Percentiles rank a stretch among this genome's conserved stretches.
phyloP scores from a whole-genome alignment of 2,888 invertebrate species.

The Eugnorisma glareosa region DNA sequence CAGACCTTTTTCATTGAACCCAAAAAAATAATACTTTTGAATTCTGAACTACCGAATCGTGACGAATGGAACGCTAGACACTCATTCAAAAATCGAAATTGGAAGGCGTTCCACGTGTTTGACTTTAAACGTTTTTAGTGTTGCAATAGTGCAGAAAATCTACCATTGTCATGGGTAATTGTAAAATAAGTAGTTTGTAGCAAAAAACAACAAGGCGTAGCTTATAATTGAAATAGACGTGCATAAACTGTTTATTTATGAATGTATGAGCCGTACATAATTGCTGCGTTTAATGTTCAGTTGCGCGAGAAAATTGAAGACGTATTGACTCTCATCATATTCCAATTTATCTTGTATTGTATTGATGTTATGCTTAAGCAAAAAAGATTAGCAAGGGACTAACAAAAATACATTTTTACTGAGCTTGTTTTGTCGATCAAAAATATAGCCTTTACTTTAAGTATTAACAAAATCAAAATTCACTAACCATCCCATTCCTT shows the following conservation, averaged over 20 bases:
- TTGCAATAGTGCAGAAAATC: slow-evolving; percentile 85
- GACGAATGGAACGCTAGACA: slow-evolving; percentile 79
- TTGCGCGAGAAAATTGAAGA: slow-evolving; percentile 64
- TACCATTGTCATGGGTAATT: slow-evolving; percentile 79
- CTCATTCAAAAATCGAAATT: slow-evolving; percentile 81
- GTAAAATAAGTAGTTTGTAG: slow-evolving; percentile 79
- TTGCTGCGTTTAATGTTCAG: slow-evolving; percentile 69
- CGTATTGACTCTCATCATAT: slow-evolving; percentile 64
- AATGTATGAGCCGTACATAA: slow-evolving; percentile 81
- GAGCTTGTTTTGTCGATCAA: not conserved
- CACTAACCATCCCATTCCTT: slow-evolving; percentile 31
- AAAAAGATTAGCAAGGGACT: slow-evolving; percentile 13
- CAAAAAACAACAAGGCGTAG: slow-evolving; percentile 74
- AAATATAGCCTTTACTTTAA: not conserved
- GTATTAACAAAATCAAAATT: not conserved
- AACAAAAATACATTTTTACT: not conserved
- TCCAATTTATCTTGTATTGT: slow-evolving; percentile 54
- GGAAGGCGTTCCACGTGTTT: slow-evolving; percentile 86
- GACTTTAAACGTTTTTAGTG: slow-evolving; percentile 79
- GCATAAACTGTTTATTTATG: slow-evolving; percentile 75
- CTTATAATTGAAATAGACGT: slow-evolving; percentile 80
- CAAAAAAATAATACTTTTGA: slow-evolving; percentile 75
- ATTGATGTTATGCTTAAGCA: slow-evolving; percentile 26
- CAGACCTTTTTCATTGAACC: slow-evolving; percentile 50
- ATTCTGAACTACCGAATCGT: slow-evolving; percentile 80